Base-by-base conservation (phyloP, 2,888 invertebrate genomes). In the Myopa testacea region DNA sequence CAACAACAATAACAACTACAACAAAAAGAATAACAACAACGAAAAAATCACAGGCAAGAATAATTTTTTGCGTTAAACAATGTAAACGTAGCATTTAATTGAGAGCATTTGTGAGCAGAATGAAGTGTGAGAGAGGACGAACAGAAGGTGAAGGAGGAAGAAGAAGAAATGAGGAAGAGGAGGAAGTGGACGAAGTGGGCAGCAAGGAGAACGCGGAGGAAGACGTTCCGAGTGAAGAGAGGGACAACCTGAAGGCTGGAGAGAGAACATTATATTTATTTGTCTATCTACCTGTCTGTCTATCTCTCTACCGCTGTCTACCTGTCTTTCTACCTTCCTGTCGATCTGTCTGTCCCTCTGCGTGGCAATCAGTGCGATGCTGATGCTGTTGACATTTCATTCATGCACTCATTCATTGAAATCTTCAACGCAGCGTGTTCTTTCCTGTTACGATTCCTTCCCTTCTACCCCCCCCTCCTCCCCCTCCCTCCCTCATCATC, bases 11-110 rank as follows among this genome's bases (percentile, higher is more conserved):
- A 37, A 37, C 65, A 16, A 58, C 4, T n/a, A 6, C 58, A 58
- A 12, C 58, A 58, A 58, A 12, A 58, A 55, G 12, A 55, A 37
- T 34, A 6, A 63, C 63, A 12, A 37, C 38, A 65, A 14, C 1
- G 37, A 65, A 65, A 65, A 37, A 63, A 63, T 63, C 37, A 34
- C 63, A 65, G 14, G 4, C 65, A 14, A 65, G 38, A 65, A 65
- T 65, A 37, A 65, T 65, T 65, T 62, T 10, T 14, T 37, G 16
- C 34, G 14, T 16, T 65, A 7, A 65, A 38, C 38, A 65, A 65
- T 10, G 38, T 65, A 65, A 65, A 65, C 34, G 37, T 8, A 4
- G 34, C 34, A 14, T 65, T 65, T 65, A 65, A 65, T 65, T 65
- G 65, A 38, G 16, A 65, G 34, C 19, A 12, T 63, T 63, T 34